A percentile compares a stretch with the other conserved stretches of the same genome.
Evolutionary conservation across 92 coral and sea anemone species (phyloP).

Genomic region (Phymanthus crucifer): DNA sequence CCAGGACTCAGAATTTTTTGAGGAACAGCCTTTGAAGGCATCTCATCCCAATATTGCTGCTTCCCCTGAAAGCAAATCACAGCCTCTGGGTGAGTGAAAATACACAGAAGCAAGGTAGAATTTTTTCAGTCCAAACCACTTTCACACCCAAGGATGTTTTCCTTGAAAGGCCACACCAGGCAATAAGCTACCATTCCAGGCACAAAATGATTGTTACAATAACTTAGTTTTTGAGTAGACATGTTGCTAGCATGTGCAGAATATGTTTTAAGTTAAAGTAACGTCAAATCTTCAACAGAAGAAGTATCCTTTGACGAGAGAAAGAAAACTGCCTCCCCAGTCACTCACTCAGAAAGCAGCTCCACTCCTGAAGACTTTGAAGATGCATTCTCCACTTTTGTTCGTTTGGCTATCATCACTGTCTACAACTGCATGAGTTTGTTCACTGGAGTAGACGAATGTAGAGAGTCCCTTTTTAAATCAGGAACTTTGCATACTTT

Average conservation of each 20-base stretch:
- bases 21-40: neutral
- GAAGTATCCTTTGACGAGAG: slow-evolving; percentile 41
- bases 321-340: slow-evolving; percentile 24
- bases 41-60: neutral
- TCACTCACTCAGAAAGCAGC: slow-evolving; percentile 55
- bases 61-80: neutral
- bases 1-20: slow-evolving; percentile 7
- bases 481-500: slow-evolving; percentile 74
- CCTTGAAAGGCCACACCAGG: no score
- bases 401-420: slow-evolving; percentile 71
- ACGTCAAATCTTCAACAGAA: neutral
- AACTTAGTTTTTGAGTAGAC: no score
- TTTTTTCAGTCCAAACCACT: no score
- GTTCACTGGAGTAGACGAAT: slow-evolving; percentile 60
- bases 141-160: no score
- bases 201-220: no score
- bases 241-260: no score
- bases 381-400: slow-evolving; percentile 76
- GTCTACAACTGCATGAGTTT: slow-evolving; percentile 84
- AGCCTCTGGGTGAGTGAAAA: neutral
- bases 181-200: no score
- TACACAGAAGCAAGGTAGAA: neutral
- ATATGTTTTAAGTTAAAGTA: no score
- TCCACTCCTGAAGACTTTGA: slow-evolving; percentile 78
- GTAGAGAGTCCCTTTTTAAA: slow-evolving; percentile 66